Evolutionary conservation across 2,113 vertebrate species (phyloP), one percentile per base, ranked within the genome.

Genomic region (Scomber scombrus): DNA sequence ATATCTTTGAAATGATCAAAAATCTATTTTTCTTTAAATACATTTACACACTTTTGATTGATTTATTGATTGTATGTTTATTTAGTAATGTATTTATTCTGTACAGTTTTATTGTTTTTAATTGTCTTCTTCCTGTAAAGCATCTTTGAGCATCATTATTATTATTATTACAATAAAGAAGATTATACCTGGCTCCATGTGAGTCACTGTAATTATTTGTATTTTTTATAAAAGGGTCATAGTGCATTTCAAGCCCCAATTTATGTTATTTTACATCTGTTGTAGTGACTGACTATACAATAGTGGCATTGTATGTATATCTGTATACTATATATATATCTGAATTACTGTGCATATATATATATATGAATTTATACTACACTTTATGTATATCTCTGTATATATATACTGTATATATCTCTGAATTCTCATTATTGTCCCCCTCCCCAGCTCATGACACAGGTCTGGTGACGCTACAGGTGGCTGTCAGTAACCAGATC

Each of bases 401-500:
- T 23, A 21, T 14, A 9, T 21, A 3, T 11, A 7, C 19, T 45
- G 57, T 15, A 5, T 15, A 6, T 60, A 26, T 5, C 18, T 7
- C 40, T 14, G 4, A 66, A 21, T n/a, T 34, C 12, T 76, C n/a
- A 51, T 71, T 26, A 11, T 60, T 60, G 9, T 18, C 26, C 88
- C 84, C 51, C 88, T 93, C 91, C 31, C 26, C 90, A 99, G 98
- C 98, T 92, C 98, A 99, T 40, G 98, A 99, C 94, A 99, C 98
- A 62, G 98, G 98, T 85, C 95, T 99, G 13, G 98, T 99, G 94
- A 98, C 98, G 58, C 96, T 99, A 82, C 98, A 99, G 95, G 98
- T 99, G 95, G 97, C 97, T 88, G 96, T 97, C 95, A 97, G 97
- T 94, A 99, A 95, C 95, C 98, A 99, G 95, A 98, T 99, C 93